A percentile compares a stretch with the other conserved stretches of the same genome.
These are phyloP conservation scores for Atherix ibis DNA, from an alignment of 2,888 invertebrate species.

Conservation along the genomic window DNA sequence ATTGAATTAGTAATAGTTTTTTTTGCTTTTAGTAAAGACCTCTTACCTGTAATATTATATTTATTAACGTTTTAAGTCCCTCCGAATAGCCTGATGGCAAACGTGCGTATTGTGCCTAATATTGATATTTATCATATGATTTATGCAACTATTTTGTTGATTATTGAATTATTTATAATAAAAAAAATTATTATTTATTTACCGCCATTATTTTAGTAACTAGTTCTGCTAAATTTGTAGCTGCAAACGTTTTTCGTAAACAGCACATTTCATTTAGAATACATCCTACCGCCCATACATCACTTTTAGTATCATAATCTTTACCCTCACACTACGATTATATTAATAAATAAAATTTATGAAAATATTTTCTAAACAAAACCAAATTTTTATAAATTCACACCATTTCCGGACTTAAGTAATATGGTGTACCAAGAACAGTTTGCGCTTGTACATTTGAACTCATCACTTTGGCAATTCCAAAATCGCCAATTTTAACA, in stretches of 20 bases:
- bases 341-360: not conserved
- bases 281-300: conserved; percentile 65
- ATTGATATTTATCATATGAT: too few relatives aligned
- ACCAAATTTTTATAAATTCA: conserved; percentile 9
- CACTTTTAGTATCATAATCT: conserved; percentile 58
- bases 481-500: conserved; percentile 60
- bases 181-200: conserved; percentile 8
- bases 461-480: conserved; percentile 57
- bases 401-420: conserved; percentile 57
- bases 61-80: conserved; percentile 43
- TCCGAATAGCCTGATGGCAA: conserved; percentile 48
- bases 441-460: conserved; percentile 49
- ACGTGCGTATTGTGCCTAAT: conserved; percentile 47
- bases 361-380: not conserved
- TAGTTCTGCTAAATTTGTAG: conserved; percentile 51
- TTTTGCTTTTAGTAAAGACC: too few relatives aligned
- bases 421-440: conserved; percentile 56
- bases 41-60: conserved; percentile 40
- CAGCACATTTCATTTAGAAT: conserved; percentile 61
- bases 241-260: conserved; percentile 55
- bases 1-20: too few relatives aligned
- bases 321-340: conserved; percentile 50
- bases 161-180: not conserved
- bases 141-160: too few relatives aligned
- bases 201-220: conserved; percentile 59